Evolutionary conservation across 1,140 invertebrate species (phyloP), one percentile per base, ranked within the genome.

Genomic region (Polypedilum pembai): DNA sequence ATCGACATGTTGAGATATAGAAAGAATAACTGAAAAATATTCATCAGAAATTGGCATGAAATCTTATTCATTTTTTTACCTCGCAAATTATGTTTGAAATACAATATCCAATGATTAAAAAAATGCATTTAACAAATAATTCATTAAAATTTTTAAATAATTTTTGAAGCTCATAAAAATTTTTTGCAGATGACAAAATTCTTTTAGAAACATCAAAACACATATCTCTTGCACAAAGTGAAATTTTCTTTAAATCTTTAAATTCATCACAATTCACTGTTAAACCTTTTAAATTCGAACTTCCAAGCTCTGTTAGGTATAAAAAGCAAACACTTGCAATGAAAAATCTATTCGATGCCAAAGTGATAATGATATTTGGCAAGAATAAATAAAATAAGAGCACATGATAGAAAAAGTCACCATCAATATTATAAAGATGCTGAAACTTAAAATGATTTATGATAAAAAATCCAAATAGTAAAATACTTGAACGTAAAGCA

Each of bases 1-100:
- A 69, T 18, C 8, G 65, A 69, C 17, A 69, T 69, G 20, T 69
- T 69, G 17, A 69, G 20, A 18, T 69, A 69, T 4, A 69, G 65
- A 21, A 69, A 69, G 10, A 20, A 69, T 18, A 69, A 21, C 65
- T 69, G 65, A 1, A 69, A 69, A 45, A 45, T 12, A 45, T 45
- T 45, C 8, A 45, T 45, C 2, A 45, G 8, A 45, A 1, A 45
- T 45, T 8, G 8, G 8, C 3, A 3, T 66, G 1, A 66, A 66
- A 8, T 20, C 1, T 17, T 17, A 20, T 8, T n/a, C 1, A 66
- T 66, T 18, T 4, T 18, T 1, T 69, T 20, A 69, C 65, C 65
- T 69, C 65, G 20, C 17, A 69, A 18, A 69, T 21, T 1, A 69
- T 18, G 10, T 69, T 69, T 18, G 17, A 8, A 8, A 69, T 69